These are phyloP conservation scores for Amphilophus citrinellus DNA, from an alignment of 2,113 vertebrate species.

Conservation along the genomic window DNA sequence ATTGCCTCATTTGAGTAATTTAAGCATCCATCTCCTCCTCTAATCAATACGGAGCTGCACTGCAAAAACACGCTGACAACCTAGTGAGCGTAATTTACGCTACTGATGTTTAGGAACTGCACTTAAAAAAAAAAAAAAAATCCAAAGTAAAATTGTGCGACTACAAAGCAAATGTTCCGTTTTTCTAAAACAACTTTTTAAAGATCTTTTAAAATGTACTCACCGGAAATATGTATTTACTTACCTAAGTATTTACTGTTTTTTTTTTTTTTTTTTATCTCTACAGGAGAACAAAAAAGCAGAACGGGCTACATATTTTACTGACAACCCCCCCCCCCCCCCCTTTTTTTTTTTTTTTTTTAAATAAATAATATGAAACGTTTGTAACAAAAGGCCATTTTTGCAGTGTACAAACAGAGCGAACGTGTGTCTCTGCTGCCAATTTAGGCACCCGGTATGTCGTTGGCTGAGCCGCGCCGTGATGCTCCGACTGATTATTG, in stretches of 20 bases:
- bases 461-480: conserved; percentile 84
- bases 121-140: background rate
- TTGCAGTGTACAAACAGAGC: conserved; percentile 53
- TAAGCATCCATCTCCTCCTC: background rate
- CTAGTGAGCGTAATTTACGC: background rate
- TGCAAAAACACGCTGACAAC: conserved; percentile 16
- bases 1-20: conserved; percentile 29
- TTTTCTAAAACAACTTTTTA: background rate
- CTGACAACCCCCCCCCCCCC: background rate
- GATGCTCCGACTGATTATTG: conserved; percentile 92
- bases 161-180: background rate
- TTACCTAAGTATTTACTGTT: background rate
- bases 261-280: background rate
- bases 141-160: background rate
- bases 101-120: background rate
- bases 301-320: too few species aligned
- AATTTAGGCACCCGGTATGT: conserved; percentile 66
- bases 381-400: background rate
- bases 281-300: too few species aligned
- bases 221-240: background rate
- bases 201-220: background rate
- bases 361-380: background rate
- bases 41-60: conserved; percentile 23
- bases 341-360: background rate
- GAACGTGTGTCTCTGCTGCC: conserved; percentile 77